Base-by-base conservation (phyloP, 2,113 vertebrate genomes). In the Myrmecobius fasciatus region DNA sequence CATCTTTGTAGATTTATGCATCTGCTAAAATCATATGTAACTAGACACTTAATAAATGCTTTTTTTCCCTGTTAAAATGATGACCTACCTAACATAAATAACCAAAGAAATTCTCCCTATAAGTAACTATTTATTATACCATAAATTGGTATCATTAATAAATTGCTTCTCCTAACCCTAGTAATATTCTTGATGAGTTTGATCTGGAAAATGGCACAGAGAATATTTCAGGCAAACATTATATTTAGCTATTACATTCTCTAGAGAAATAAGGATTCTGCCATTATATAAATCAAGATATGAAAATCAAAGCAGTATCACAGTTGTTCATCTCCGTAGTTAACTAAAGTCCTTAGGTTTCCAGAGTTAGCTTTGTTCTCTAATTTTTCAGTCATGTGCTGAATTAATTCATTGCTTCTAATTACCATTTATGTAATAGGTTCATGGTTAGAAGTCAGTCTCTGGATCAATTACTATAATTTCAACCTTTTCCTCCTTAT, bases 141-240 rank as follows among this genome's bases (percentile, higher is more conserved):
- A 95, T 52, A 95, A 94, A 92, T 36, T 91, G 36, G 0, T 53
- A 67, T 96, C 11, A 94, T 92, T 95, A 92, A 89, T 94, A 94
- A 92, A 31, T 92, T 53, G 90, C 3, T 51, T 90, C 89, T 20
- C 12, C 88, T 67, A 96, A 89, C 53, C 51, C 89, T 25, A 75
- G 90, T 92, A 28, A 91, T 91, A 51, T 83, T 60, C 93, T 89
- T 94, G 47, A 92, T 83, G 28, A 96, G 12, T 49, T 90, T 95
- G 10, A 92, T 48, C 6, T 31, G 89, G 47, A 31, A 51, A 47
- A 90, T 90, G 89, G 28, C 48, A 51, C 89, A 90, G 47, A 49
- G 47, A 51, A 51, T 47, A 90, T 90, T 90, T 26, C 47, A 51
- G 89, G n/a, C 17, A 91, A 54, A 67, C 49, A 47, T 60, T 92